phyloP scores from a whole-genome alignment of 2,113 vertebrate genomes.

The Talpa occidentalis region DNA sequence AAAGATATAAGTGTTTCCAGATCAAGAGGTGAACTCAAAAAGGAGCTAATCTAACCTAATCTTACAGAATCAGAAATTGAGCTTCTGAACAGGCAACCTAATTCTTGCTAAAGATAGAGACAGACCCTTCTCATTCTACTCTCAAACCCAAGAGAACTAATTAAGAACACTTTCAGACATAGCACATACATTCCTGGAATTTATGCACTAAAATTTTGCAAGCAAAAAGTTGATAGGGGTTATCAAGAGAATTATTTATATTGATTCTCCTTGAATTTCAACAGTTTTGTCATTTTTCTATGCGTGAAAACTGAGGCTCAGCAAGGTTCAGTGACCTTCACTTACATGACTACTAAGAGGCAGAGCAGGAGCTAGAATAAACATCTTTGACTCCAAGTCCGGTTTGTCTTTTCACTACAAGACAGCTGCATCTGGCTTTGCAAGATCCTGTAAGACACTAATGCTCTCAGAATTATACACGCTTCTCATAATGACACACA shows the following conservation, averaged over 20 bases:
- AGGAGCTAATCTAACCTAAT: neutral
- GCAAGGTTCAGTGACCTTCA: neutral
- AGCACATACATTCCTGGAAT: neutral
- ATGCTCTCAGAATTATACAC: neutral
- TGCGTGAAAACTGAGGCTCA: neutral
- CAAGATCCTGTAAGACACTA: conserved; percentile 27
- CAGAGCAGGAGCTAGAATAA: neutral
- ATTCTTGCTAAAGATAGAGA: neutral
- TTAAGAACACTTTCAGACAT: neutral
- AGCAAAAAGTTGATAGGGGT: neutral
- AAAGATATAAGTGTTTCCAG: neutral
- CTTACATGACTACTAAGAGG: neutral
- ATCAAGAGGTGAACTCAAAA: neutral
- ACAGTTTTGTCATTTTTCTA: neutral
- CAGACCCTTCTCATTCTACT: neutral
- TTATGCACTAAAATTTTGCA: neutral
- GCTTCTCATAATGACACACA: conserved; percentile 39
- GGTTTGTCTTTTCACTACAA: neutral
- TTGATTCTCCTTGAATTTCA: neutral
- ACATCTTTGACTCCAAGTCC: neutral
- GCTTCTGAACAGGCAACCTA: neutral
- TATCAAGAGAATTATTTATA: neutral
- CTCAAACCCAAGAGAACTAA: neutral
- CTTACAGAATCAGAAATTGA: conserved; percentile 4
- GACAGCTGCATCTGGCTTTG: conserved; percentile 62